Base-by-base conservation (phyloP, 64 coral and sea anemone genomes). In the Montipora capricornis region DNA sequence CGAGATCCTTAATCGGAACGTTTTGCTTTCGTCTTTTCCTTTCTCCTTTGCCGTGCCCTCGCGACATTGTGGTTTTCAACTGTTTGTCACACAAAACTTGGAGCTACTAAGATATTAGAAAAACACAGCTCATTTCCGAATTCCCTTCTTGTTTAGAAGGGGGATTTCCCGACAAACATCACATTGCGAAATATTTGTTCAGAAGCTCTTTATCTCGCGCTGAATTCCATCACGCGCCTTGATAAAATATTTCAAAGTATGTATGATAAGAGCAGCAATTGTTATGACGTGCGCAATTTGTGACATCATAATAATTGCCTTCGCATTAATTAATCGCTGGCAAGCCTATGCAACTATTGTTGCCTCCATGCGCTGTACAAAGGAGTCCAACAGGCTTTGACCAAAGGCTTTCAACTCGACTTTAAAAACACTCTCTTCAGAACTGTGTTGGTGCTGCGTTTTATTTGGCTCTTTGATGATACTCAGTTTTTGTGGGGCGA, bases 31-130 rank as follows among this genome's bases (percentile, higher is more conserved):
- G 7, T 8, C 62, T 61, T 53, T 74, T 90, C 49, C 89, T 58
- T 9, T 58, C 82, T 14, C 62, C 66, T 47, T 79, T 94, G 70
- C 90, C 90, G 10, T 76, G 74, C 37, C 91, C 80, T 57, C 91
- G 80, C 67, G 95, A 93, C 95, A 96, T 96, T 13, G 19, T 84
- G 7, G 0, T 44, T 12, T 58, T 15, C 1, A 12, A 12, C 16
- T 20, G 19, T 62, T 44, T 12, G 47, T 14, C 37, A 19, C 57
- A 11, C 51, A 73, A 62, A 61, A 82, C 11, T 47, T 17, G 3
- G 14, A 8, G 37, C 37, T 10, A n/a, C 10, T 7, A 37, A 1
- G 37, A 14, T 2, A 19, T 17, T 64, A 10, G 45, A 13, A 50
- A 49, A 16, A 20, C 44, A 59, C 5, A 3, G 11, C 11, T n/a